A percentile compares a stretch with the other conserved stretches of the same genome.
Evolutionary conservation across 1,140 invertebrate species (phyloP).

Genomic region (Drosophila orena): DNA sequence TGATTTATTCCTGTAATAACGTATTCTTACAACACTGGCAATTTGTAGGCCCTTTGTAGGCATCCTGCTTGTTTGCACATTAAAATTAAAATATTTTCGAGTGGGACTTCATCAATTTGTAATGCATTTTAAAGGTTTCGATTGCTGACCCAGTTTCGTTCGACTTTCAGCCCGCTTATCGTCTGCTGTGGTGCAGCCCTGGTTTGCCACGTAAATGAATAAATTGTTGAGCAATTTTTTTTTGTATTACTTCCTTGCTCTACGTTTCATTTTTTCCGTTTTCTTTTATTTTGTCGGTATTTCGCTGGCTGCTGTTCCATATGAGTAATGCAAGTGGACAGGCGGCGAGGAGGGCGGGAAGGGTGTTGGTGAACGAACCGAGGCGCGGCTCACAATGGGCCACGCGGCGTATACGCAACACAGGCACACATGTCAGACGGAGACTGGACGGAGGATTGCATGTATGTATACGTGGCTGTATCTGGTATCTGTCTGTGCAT

Average conservation of each 20-base stretch:
- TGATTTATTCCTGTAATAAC: conserved; percentile 6
- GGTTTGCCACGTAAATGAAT: conserved; percentile 69
- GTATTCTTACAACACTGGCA: conserved; percentile 10
- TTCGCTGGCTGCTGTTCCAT: conserved; percentile 43
- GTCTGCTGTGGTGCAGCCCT: conserved; percentile 49
- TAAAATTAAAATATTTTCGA: conserved; percentile 35
- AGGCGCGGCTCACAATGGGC: conserved; percentile 76
- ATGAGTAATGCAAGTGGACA: conserved; percentile 74
- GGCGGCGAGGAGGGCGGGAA: conserved; percentile 21
- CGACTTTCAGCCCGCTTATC: conserved; percentile 34
- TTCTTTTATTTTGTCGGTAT: conserved; percentile 9
- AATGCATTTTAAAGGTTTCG: conserved; percentile 48
- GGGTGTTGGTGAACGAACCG: conserved; percentile 14
- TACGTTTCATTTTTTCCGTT: conserved; percentile 3
- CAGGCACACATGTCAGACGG: conserved; percentile 20
- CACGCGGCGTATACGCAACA: conserved; percentile 75
- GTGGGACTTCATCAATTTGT: conserved; percentile 33
- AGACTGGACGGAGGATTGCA: conserved; percentile 53
- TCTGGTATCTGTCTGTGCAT: conserved; percentile 28
- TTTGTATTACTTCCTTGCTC: conserved; percentile 59
- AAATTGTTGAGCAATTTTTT: conserved; percentile 67
- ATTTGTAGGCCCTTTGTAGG: conserved; percentile 15
- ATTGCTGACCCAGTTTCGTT: conserved; percentile 49
- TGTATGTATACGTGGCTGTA: conserved; percentile 42
- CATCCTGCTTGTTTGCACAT: conserved; percentile 29